Evolutionary conservation across 2,888 invertebrate genomes (phyloP), one percentile per base, ranked within the genome.

Genomic region (Lepeophtheirus nordmannii): DNA sequence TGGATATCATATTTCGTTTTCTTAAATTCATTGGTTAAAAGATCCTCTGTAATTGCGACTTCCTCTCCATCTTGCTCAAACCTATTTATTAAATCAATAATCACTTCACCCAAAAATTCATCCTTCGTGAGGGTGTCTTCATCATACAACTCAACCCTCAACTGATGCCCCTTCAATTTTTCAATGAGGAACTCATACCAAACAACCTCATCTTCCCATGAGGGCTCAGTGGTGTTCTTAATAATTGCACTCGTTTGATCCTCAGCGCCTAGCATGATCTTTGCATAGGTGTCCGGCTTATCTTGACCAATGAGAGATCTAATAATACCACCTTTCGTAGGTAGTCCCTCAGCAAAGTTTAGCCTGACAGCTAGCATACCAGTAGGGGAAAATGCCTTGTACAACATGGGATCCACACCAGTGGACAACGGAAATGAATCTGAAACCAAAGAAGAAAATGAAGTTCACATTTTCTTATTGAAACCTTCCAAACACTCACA

Each of bases 61-160:
- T n/a, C n/a, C 53, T 8, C 30, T 30, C 53, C 53, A 8, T 17
- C 17, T 3, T n/a, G 53, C 14, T n/a, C 14, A 17, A n/a, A 14
- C 53, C 53, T 46, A 5, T 17, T 46, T 46, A 5, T 5, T 8
- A 46, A 17, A 46, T 46, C 8, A 17, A 46, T 46, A 3, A 17
- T 46, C 5, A 46, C 17, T 17, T 46, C 53, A 5, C 60, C 60
- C 30, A 60, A 37, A 14, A 60, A 60, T 22, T 60, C 60, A 60
- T 60, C 60, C 23, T 38, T 9, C 17, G 60, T 38, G 17, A 60
- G 39, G 14, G 60, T 38, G 39, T 60, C 60, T 60, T 60, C 60
- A 60, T 60, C 60, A 38, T 30, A 60, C 12, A 38, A 30, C 60
- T 60, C 39, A 8, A 60, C 14, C 2, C 30, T 22, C 30, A 60